Percentiles rank a stretch among this genome's conserved stretches.
These are phyloP conservation scores for Marcusenius ussheri DNA, from an alignment of 2,113 vertebrate genomes.

Conservation along the genomic window DNA sequence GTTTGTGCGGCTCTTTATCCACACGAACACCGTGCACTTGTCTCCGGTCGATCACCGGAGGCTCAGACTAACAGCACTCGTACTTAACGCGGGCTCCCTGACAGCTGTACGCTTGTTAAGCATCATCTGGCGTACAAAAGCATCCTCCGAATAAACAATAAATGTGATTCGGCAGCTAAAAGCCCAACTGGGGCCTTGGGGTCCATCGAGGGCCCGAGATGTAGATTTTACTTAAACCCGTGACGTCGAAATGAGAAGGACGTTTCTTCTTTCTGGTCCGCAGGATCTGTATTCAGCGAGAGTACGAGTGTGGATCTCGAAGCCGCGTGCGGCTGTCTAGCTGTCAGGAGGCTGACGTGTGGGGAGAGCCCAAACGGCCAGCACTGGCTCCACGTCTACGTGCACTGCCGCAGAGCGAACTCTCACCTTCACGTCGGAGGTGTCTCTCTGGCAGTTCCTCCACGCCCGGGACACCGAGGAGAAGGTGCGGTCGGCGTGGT, in stretches of 20 bases:
- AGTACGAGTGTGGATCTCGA: background rate
- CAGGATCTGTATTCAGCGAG: background rate
- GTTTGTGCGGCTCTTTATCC: background rate
- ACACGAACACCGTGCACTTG: background rate
- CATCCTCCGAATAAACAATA: background rate
- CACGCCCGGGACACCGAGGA: conserved; percentile 90
- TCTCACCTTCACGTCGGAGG: conserved; percentile 93
- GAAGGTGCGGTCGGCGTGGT: conserved; percentile 93
- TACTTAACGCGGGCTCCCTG: background rate
- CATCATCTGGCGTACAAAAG: background rate
- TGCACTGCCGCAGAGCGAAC: background rate
- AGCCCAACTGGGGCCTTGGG: background rate
- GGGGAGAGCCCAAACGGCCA: background rate
- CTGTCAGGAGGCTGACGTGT: background rate
- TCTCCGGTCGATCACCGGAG: background rate
- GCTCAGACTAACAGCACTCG: background rate
- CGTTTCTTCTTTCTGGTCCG: background rate
- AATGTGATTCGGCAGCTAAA: background rate
- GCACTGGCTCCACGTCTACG: background rate
- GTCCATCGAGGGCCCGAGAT: background rate
- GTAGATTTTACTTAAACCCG: background rate
- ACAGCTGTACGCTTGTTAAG: background rate
- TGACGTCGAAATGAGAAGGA: background rate
- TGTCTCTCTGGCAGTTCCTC: conserved; percentile 96
- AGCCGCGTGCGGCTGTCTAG: background rate